Conservation (phyloP, 1,140 invertebrate species). For the Cyclargus thomasi region DNA sequence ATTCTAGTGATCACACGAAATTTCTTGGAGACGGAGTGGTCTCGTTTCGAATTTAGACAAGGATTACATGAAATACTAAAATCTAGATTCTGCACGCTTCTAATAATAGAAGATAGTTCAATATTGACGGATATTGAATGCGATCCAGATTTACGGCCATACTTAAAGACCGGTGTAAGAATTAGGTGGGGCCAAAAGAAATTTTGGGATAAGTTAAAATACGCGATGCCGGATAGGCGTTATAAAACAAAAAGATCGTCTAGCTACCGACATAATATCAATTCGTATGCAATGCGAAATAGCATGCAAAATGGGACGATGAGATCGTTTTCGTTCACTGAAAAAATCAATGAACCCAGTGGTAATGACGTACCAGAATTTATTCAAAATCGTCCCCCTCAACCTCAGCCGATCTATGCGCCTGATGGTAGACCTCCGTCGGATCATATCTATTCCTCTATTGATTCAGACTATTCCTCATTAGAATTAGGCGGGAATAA, state of each 20-base stretch:
- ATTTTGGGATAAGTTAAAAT: conserved; percentile 94
- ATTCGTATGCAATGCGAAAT: conserved; percentile 83
- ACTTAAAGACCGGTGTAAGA: conserved; percentile 88
- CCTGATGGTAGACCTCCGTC: conserved; percentile 80
- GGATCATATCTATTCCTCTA: conserved; percentile 91
- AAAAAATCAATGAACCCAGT: conserved; percentile 57
- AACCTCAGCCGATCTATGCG: conserved; percentile 55
- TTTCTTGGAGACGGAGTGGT: conserved; percentile 91
- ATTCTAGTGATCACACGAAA: conserved; percentile 88
- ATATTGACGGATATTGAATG: conserved; percentile 86
- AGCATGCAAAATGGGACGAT: conserved; percentile 76
- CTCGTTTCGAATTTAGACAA: conserved; percentile 87
- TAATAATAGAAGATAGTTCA: conserved; percentile 87
- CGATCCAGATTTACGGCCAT: conserved; percentile 90
- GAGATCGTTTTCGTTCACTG: conserved; percentile 66
- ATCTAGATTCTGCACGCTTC: conserved; percentile 85
- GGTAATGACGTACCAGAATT: conserved; percentile 51
- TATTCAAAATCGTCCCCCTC: conserved; percentile 53
- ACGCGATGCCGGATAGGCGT: conserved; percentile 85
- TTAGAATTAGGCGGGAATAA: conserved; percentile 66
- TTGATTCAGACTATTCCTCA: conserved; percentile 86
- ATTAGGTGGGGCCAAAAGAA: conserved; percentile 91
- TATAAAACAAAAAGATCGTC: conserved; percentile 50
- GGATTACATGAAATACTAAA: conserved; percentile 90
- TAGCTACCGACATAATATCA: conserved; percentile 83